A percentile compares a stretch with the other conserved stretches of the same genome.
phyloP scores from a whole-genome alignment of 1,140 invertebrate species.

The Eriocheir sinensis region DNA sequence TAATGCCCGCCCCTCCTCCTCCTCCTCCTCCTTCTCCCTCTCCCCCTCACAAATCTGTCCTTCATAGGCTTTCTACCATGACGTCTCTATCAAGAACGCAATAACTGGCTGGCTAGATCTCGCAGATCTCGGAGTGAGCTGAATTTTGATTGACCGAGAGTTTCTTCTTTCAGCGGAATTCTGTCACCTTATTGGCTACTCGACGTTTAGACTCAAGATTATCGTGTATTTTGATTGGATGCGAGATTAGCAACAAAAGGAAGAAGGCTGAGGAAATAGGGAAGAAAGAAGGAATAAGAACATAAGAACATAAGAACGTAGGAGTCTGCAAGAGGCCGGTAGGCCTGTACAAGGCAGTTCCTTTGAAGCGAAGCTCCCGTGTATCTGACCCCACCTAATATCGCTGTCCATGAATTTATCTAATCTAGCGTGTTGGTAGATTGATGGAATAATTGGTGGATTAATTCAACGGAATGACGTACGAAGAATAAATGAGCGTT shows the following conservation, averaged over 20 bases:
- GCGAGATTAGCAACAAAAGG: background rate
- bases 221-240: background rate
- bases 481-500: too few relatives aligned
- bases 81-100: background rate
- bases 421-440: background rate
- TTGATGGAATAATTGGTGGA: background rate
- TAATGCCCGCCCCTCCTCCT: background rate
- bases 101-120: background rate
- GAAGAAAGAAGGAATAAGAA: background rate
- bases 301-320: too few relatives aligned
- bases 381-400: too few relatives aligned
- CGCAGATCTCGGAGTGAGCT: background rate
- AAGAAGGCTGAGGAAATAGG: background rate
- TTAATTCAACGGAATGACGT: background rate
- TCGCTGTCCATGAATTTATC: too few relatives aligned
- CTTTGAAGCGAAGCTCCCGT: too few relatives aligned
- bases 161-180: background rate
- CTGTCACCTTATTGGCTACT: background rate
- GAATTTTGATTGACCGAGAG: background rate
- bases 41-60: background rate
- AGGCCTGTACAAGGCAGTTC: too few relatives aligned
- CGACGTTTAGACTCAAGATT: background rate
- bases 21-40: too few relatives aligned
- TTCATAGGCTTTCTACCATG: background rate
- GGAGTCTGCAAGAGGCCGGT: too few relatives aligned